Conservation (phyloP, 2,797 vertebrate genomes). For the Staurois parvus region DNA sequence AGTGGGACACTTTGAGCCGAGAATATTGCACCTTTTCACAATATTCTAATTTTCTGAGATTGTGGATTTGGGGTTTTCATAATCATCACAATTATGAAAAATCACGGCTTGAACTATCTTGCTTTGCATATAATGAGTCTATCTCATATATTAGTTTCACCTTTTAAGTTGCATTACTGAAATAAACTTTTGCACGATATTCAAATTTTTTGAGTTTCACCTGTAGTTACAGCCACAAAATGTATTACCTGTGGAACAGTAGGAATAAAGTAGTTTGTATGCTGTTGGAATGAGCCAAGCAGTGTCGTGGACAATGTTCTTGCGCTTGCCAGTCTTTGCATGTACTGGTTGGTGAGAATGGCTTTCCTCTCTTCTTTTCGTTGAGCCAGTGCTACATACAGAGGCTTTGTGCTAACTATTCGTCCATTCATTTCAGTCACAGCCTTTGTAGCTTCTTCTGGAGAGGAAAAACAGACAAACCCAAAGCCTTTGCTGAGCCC, state of each 20-base stretch:
- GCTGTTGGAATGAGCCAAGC: conserved; percentile 87
- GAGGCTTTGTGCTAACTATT: conserved; percentile 93
- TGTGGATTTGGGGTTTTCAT: too few relatives aligned
- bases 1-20: too few relatives aligned
- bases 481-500: conserved; percentile 97
- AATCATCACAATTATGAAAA: too few relatives aligned
- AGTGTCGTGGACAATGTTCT: conserved; percentile 82
- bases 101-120: too few relatives aligned
- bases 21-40: too few relatives aligned
- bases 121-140: too few relatives aligned
- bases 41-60: too few relatives aligned
- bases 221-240: too few relatives aligned
- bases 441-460: conserved; percentile 97
- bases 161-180: too few relatives aligned
- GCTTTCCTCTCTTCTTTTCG: conserved; percentile 96
- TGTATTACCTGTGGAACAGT: conserved; percentile 86
- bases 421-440: conserved; percentile 98
- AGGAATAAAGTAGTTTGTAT: conserved; percentile 85
- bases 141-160: too few relatives aligned
- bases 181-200: too few relatives aligned
- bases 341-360: conserved; percentile 95
- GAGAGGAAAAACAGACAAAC: conserved; percentile 98
- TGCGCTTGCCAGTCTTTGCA: conserved; percentile 89
- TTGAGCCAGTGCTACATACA: conserved; percentile 95
- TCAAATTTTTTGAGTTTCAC: too few relatives aligned